A percentile compares a stretch with the other conserved stretches of the same genome.
These are phyloP conservation scores for Drosophila stalkeri DNA, from an alignment of 2,888 invertebrate species.

Conservation along the genomic window DNA sequence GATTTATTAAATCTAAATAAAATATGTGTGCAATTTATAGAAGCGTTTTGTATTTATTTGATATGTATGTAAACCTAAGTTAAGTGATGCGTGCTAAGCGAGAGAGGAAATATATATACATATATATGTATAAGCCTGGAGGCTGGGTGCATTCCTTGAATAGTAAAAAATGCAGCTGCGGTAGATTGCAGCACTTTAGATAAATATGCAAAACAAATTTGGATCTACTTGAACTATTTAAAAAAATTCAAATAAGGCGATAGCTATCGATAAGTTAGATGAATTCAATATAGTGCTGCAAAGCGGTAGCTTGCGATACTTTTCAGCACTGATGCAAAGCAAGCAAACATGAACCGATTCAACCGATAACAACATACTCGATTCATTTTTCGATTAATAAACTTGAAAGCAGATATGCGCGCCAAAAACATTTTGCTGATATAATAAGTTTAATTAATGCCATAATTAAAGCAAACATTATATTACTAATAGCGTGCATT, in stretches of 20 bases:
- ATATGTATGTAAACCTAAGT: slow-evolving; percentile 33
- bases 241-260: background rate
- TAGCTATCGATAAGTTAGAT: slow-evolving; percentile 10
- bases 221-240: background rate
- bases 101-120: slow-evolving; percentile 17
- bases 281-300: background rate
- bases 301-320: background rate
- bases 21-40: slow-evolving; percentile 58
- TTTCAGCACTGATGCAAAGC: slow-evolving; percentile 22
- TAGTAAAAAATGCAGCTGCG: background rate
- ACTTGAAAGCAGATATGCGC: background rate
- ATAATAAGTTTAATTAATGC: background rate
- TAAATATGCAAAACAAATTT: background rate
- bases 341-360: background rate
- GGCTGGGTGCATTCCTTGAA: background rate
- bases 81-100: slow-evolving; percentile 2
- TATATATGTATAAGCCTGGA: background rate
- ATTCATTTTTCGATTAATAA: slow-evolving; percentile 12
- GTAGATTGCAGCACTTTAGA: background rate
- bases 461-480: background rate
- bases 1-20: slow-evolving; percentile 73
- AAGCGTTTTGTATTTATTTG: slow-evolving; percentile 37
- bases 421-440: background rate
- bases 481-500: background rate
- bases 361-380: slow-evolving; percentile 10